Evolutionary conservation across 1,140 invertebrate genomes (phyloP), one percentile per base, ranked within the genome.

Genomic region (Delia radicum): DNA sequence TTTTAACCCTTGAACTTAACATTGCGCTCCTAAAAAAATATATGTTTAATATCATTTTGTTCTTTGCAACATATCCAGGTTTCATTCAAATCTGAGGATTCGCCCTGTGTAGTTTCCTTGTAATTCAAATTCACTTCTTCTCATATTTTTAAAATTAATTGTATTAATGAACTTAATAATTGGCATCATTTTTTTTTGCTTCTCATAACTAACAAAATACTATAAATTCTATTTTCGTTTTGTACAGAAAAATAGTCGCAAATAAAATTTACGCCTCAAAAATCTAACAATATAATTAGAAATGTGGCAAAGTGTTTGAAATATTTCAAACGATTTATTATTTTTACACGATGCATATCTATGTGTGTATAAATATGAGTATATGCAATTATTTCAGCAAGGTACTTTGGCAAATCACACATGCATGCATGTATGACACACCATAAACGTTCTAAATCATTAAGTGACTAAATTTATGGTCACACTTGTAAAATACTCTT

Each of bases 391-490:
- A 55, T 55, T 55, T 55, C 18, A 55, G 24, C 48, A 21, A 55
- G 48, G 48, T 55, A n/a, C n/a, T 55, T 55, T 55, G 10, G n/a
- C 1, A 55, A 55, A 55, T 55, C 10, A 55, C 48, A 55, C 48
- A 55, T 42, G n/a, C 8, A 55, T 18, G 48, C 48, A n/a, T 21
- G 48, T 24, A 3, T 55, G 3, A n/a, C 46, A 18, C 3, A 55
- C 37, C 37, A 15, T 42, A 55, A 55, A 55, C 48, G 48, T 18
- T 69, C 65, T 33, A 69, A 69, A 33, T 69, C 31, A 69, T 37
- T 69, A 28, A 33, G 24, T 10, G 31, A 69, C 65, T 69, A 69
- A 69, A 69, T 69, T 21, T 69, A 69, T 69, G 65, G 65, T 69
- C 65, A 67, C 65, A 69, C 29, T 69, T 69, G 29, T 69, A 37